phyloP scores from a whole-genome alignment of 2,888 invertebrate species.

The Biston stratarius region DNA sequence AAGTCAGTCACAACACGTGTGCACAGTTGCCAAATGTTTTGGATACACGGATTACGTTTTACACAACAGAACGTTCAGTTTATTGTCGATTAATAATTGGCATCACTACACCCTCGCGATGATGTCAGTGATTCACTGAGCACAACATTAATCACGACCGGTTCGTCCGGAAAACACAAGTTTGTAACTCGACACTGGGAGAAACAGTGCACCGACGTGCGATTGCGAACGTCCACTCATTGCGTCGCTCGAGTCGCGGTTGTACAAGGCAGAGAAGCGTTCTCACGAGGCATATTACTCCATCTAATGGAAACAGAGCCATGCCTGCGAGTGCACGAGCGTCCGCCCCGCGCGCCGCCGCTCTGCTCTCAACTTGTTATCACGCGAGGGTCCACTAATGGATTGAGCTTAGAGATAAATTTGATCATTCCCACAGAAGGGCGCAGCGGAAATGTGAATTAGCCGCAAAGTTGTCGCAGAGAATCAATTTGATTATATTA shows the following conservation, averaged over 20 bases:
- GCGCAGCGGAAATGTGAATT: conserved; percentile 77
- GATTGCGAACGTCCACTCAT: conserved; percentile 22
- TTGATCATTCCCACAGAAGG: conserved; percentile 75
- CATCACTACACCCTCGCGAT: conserved; percentile 65
- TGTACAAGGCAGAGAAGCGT: conserved; percentile 15
- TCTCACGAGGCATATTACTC: conserved; percentile 47
- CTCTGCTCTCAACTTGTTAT: conserved; percentile 72
- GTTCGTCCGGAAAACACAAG: conserved; percentile 57
- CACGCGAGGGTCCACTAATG: conserved; percentile 78
- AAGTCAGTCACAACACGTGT: conserved; percentile 30
- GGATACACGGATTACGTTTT: conserved; percentile 38
- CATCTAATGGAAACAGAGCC: conserved; percentile 50
- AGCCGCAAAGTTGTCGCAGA: conserved; percentile 56
- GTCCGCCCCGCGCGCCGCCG: conserved; percentile 62
- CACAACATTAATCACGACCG: conserved; percentile 61
- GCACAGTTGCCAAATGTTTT: conserved; percentile 40
- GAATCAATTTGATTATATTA: conserved; percentile 44
- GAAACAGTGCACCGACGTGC: conserved; percentile 46
- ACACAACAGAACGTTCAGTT: conserved; percentile 39
- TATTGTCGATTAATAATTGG: conserved; percentile 53
- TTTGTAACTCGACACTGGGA: conserved; percentile 52
- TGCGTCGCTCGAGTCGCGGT: conserved; percentile 34
- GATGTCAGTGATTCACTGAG: conserved; percentile 68
- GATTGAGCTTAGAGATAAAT: conserved; percentile 78
- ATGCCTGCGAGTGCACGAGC: conserved; percentile 42